These are phyloP conservation scores for Oreochromis grahami DNA, from an alignment of 2,797 vertebrate genomes.

Conservation along the genomic window DNA sequence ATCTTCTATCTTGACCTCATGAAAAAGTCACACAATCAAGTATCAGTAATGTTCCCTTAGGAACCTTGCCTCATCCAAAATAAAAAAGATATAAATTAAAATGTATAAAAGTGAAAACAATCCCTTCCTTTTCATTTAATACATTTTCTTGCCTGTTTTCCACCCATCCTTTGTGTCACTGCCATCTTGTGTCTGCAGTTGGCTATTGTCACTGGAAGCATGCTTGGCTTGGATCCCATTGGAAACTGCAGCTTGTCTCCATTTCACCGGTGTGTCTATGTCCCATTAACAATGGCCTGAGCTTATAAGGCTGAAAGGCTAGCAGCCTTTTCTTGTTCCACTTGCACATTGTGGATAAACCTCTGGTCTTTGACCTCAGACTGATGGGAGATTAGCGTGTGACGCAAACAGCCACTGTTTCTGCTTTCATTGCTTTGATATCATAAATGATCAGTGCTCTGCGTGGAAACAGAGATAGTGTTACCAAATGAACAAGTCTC, in stretches of 20 bases:
- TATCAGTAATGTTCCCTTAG: neutral
- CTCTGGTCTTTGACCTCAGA: neutral
- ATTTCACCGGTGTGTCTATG: neutral
- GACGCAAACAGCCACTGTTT: too few relatives aligned
- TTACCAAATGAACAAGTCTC: too few relatives aligned
- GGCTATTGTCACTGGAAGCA: neutral
- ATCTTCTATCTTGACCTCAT: neutral
- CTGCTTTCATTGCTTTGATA: too few relatives aligned
- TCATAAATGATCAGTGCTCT: too few relatives aligned
- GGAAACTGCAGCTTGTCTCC: neutral
- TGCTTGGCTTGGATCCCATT: neutral
- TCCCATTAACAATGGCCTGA: neutral
- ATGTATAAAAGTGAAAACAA: neutral
- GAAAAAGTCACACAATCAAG: neutral
- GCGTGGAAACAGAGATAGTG: too few relatives aligned
- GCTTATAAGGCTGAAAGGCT: neutral
- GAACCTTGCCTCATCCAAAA: neutral
- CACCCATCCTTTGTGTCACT: neutral
- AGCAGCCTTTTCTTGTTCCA: neutral
- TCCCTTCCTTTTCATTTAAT: neutral
- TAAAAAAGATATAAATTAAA: neutral
- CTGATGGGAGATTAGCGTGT: too few relatives aligned
- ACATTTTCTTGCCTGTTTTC: neutral
- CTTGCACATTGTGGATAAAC: neutral
- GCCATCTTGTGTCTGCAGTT: neutral